Evolutionary conservation across 2,888 invertebrate species (phyloP).

Genomic region (Sphaerophoria taeniata): DNA sequence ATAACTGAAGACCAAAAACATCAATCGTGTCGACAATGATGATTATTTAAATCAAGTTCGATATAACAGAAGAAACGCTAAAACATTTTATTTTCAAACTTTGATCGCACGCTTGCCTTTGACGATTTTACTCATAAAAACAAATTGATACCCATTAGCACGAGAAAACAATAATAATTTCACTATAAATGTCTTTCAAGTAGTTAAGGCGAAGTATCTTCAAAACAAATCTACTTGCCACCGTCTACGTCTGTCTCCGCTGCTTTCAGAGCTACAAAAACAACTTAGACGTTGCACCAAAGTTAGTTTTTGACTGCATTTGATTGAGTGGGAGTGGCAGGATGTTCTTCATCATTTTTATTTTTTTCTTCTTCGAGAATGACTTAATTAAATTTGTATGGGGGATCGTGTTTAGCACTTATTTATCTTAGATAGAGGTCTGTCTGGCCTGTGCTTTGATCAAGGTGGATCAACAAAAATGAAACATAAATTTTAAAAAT

Average conservation of each 20-base stretch:
- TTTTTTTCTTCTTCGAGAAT: slow-evolving; percentile 22
- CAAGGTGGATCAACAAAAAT: too few species aligned
- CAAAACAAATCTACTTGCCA: slow-evolving; percentile 47
- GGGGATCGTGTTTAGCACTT: slow-evolving; percentile 45
- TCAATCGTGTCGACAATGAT: too few species aligned
- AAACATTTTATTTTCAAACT: too few species aligned
- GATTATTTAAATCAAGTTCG: too few species aligned
- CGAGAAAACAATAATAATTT: slow-evolving; percentile 52
- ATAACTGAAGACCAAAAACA: too few species aligned
- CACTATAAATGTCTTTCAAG: slow-evolving; percentile 36
- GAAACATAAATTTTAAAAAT: too few species aligned
- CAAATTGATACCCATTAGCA: slow-evolving; percentile 52
- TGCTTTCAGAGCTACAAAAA: neutral
- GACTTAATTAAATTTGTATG: slow-evolving; percentile 57
- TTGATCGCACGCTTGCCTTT: neutral
- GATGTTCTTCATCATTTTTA: slow-evolving; percentile 36
- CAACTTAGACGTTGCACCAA: neutral
- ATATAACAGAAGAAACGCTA: too few species aligned
- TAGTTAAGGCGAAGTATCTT: slow-evolving; percentile 21
- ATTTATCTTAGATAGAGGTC: slow-evolving; percentile 16
- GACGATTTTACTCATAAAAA: neutral
- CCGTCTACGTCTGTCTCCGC: slow-evolving; percentile 35
- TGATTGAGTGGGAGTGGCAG: slow-evolving; percentile 59
- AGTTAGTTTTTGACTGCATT: slow-evolving; percentile 13
- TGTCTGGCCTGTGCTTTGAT: too few species aligned